Evolutionary conservation across 2,113 vertebrate species (phyloP).

Genomic region (Psophia crepitans): DNA sequence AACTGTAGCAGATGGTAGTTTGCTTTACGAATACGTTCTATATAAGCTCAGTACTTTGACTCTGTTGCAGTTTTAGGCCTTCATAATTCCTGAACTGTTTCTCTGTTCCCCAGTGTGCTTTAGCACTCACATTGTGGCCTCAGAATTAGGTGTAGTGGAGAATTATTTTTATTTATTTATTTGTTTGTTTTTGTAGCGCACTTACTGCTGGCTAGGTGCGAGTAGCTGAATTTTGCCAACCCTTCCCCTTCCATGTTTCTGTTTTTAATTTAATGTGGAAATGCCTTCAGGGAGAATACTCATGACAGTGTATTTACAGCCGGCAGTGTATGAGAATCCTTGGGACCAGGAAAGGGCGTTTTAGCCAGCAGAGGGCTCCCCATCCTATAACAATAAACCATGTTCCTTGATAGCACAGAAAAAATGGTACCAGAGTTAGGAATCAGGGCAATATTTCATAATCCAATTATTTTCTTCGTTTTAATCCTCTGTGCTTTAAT

Average conservation of each 20-base stretch:
- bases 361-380: slow-evolving; percentile 46
- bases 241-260: not conserved
- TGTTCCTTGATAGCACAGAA: not conserved
- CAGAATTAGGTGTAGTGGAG: not conserved
- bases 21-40: not conserved
- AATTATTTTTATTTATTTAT: too few relatives aligned
- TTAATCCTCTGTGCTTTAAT: not conserved
- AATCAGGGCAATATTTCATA: not conserved
- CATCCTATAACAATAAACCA: not conserved
- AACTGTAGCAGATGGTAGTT: not conserved
- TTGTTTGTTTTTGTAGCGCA: not conserved
- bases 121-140: not conserved
- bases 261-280: not conserved
- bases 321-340: not conserved
- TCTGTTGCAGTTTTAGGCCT: not conserved
- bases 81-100: not conserved
- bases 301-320: not conserved
- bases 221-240: not conserved
- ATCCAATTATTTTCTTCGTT: not conserved
- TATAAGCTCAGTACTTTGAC: not conserved
- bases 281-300: not conserved
- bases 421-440: not conserved
- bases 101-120: not conserved
- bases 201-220: not conserved
- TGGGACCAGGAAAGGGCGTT: not conserved